These are phyloP conservation scores for Poecile atricapillus DNA, from an alignment of 2,113 vertebrate species.

Conservation along the genomic window DNA sequence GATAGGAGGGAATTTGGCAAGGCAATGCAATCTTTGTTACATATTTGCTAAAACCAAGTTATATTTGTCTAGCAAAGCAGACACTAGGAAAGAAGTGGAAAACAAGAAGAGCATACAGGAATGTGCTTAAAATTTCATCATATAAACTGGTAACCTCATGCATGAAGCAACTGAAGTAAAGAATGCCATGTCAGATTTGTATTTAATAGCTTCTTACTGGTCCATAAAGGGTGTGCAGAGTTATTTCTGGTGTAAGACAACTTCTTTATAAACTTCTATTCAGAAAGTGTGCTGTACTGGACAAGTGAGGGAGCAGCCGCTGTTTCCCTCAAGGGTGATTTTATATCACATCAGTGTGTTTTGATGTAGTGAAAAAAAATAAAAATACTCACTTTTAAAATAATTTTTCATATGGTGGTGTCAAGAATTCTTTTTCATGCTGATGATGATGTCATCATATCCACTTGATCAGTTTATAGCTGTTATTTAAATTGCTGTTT, in stretches of 20 bases:
- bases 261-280: not conserved
- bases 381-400: not conserved
- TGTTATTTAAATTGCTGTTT: slow-evolving; percentile 35
- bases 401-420: not conserved
- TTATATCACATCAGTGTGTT: not conserved
- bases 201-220: not conserved
- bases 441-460: not conserved
- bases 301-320: not conserved
- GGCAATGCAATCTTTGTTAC: slow-evolving; percentile 7
- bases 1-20: slow-evolving; percentile 50
- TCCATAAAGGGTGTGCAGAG: not conserved
- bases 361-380: not conserved
- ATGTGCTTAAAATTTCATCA: not conserved
- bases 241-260: not conserved
- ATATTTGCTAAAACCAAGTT: not conserved
- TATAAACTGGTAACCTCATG: not conserved
- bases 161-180: not conserved
- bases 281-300: not conserved
- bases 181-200: not conserved
- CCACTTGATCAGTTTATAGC: not conserved
- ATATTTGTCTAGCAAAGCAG: not conserved
- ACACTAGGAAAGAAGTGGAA: not conserved
- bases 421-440: not conserved
- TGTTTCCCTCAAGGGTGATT: not conserved
- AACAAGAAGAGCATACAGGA: not conserved